A percentile compares a stretch with the other conserved stretches of the same genome.
Conservation (phyloP, 2,113 vertebrate species). For the Lamprologus lemairii region DNA sequence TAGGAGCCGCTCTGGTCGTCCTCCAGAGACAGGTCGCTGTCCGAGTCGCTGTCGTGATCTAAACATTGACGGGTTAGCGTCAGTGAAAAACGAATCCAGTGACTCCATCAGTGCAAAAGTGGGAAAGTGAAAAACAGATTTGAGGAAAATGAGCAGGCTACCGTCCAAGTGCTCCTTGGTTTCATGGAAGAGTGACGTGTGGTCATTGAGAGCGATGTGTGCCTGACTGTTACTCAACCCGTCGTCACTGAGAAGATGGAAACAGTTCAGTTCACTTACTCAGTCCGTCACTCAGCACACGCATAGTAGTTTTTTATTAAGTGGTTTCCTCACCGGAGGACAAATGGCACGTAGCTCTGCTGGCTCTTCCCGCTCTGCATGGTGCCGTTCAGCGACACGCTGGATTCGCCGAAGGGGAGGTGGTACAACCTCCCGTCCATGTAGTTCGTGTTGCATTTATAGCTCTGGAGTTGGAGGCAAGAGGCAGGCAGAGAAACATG, state of each 20-base stretch:
- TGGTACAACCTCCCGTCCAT: constrained; percentile 79
- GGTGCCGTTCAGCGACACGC: constrained; percentile 82
- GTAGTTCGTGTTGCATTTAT: constrained; percentile 78
- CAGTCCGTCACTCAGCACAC: no score
- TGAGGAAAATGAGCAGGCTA: constrained; percentile 9
- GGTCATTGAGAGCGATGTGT: constrained; percentile 73
- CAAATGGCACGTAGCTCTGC: constrained; percentile 90
- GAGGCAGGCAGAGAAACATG: neutral
- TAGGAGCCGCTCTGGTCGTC: constrained; percentile 88
- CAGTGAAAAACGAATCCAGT: neutral
- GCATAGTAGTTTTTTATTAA: neutral
- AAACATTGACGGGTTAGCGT: neutral
- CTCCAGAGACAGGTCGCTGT: constrained; percentile 89
- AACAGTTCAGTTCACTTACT: neutral
- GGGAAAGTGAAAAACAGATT: neutral
- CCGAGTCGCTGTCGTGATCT: constrained; percentile 85
- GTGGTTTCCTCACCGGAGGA: constrained; percentile 70
- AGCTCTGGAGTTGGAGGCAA: constrained; percentile 64
- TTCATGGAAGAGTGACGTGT: constrained; percentile 74
- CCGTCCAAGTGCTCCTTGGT: constrained; percentile 70
- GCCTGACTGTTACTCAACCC: constrained; percentile 75
- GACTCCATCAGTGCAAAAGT: neutral
- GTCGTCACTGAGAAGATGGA: constrained; percentile 75
- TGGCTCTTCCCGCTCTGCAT: constrained; percentile 86
- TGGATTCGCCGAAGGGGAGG: constrained; percentile 78